phyloP scores from a whole-genome alignment of 2,888 invertebrate genomes.

The Nemoura dubitans region DNA sequence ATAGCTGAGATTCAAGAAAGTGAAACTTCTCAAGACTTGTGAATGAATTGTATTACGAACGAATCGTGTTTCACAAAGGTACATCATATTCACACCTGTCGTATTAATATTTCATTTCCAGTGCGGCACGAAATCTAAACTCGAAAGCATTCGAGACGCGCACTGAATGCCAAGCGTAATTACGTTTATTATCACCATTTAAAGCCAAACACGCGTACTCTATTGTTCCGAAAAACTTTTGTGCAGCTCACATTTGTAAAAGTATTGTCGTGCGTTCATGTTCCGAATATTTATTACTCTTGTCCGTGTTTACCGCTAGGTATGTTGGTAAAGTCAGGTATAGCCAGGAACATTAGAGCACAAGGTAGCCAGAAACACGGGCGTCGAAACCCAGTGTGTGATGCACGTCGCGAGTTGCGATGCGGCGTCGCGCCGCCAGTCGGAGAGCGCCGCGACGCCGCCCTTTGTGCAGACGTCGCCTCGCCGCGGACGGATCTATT shows the following conservation, averaged over 20 bases:
- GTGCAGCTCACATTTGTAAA: conserved; percentile 22
- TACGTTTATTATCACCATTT: conserved; percentile 39
- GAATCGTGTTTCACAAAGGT: conserved; percentile 12
- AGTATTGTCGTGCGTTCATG: conserved; percentile 30
- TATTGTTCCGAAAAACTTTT: conserved; percentile 21
- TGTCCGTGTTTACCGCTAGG: background rate
- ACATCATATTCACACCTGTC: conserved; percentile 36
- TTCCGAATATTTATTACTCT: conserved; percentile 17
- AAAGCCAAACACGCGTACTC: conserved; percentile 31
- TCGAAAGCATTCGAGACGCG: background rate
- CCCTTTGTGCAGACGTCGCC: conserved; percentile 39
- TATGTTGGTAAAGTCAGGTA: too few relatives aligned
- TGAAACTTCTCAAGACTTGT: background rate
- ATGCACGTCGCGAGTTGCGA: conserved; percentile 52
- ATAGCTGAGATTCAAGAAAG: background rate
- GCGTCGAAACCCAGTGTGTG: conserved; percentile 55
- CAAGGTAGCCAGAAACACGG: conserved; percentile 66
- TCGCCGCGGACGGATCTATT: conserved; percentile 40
- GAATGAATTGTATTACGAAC: background rate
- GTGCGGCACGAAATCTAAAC: background rate
- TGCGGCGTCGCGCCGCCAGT: conserved; percentile 30
- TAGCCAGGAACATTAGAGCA: conserved; percentile 63
- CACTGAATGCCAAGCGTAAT: conserved; percentile 21
- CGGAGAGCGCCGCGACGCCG: conserved; percentile 7
- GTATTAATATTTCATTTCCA: conserved; percentile 25